Percentiles rank a stretch among this genome's conserved stretches.
Conservation (phyloP, 2,113 vertebrate genomes). For the Anguilla rostrata region DNA sequence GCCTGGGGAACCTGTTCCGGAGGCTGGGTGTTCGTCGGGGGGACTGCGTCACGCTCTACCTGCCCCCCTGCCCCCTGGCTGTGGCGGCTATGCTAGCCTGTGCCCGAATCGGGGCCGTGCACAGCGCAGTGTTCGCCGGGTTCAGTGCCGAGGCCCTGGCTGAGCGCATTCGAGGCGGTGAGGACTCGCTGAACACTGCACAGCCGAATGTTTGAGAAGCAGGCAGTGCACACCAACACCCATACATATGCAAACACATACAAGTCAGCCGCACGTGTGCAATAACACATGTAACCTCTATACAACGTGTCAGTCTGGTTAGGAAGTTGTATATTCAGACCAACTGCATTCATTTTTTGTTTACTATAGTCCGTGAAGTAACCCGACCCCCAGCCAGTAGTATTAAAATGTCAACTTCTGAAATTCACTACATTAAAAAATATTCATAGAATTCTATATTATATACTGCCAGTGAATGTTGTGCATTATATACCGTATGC, state of each 20-base stretch:
- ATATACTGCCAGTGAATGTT: no score
- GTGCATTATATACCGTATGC: no score
- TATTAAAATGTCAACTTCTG: no score
- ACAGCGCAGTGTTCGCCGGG: conserved; percentile 74
- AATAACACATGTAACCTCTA: not conserved
- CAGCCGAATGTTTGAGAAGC: not conserved
- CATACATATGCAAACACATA: not conserved
- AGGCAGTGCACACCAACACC: not conserved
- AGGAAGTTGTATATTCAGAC: no score
- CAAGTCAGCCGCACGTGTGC: not conserved
- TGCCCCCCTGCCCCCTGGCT: conserved; percentile 71
- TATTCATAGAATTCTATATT: no score
- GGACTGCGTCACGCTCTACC: conserved; percentile 78
- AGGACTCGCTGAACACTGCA: conserved; percentile 34
- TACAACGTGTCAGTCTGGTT: no score
- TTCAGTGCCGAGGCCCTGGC: conserved; percentile 75
- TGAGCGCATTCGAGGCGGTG: conserved; percentile 74
- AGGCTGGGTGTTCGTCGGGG: conserved; percentile 67
- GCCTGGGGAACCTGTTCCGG: conserved; percentile 71
- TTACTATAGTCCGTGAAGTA: no score
- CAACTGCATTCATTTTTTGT: no score
- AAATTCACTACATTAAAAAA: no score
- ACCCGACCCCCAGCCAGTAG: no score
- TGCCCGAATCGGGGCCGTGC: conserved; percentile 69
- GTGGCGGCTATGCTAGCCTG: conserved; percentile 80